Conservation (phyloP, 1,140 invertebrate species). For the Drosophila tsacasi region DNA sequence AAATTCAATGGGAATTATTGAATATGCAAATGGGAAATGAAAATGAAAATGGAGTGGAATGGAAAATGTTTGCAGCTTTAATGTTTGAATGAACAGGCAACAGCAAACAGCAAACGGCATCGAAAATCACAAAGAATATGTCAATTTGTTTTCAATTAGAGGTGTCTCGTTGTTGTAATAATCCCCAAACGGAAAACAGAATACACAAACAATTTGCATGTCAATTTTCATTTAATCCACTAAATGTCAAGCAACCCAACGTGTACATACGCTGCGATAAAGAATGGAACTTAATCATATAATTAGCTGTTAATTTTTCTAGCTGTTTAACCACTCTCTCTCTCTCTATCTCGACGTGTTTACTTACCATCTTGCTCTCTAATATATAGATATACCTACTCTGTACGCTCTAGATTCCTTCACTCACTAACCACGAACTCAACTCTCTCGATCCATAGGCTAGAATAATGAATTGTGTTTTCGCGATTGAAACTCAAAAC, state of each 20-base stretch:
- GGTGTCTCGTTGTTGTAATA: conserved; percentile 50
- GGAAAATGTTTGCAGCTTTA: conserved; percentile 52
- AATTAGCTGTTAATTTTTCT: conserved; percentile 36
- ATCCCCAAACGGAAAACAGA: conserved; percentile 43
- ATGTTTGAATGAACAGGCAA: conserved; percentile 39
- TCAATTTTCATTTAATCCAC: conserved; percentile 66
- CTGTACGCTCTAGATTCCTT: conserved; percentile 26
- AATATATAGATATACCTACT: conserved; percentile 11
- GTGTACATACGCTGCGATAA: conserved; percentile 55
- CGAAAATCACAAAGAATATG: conserved; percentile 65
- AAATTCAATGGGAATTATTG: conserved; percentile 48
- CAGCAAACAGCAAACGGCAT: conserved; percentile 53
- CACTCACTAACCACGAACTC: conserved; percentile 36
- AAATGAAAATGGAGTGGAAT: conserved; percentile 23
- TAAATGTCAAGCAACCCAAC: conserved; percentile 35
- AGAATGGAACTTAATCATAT: conserved; percentile 26
- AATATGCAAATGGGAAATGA: conserved; percentile 53
- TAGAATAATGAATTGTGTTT: conserved; percentile 78
- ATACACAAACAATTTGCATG: conserved; percentile 36
- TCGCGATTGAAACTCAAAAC: conserved; percentile 47
- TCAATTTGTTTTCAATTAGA: conserved; percentile 80
- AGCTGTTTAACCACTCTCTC: conserved; percentile 7
- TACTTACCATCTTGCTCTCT: conserved; percentile 32
- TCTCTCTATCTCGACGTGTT: conserved; percentile 26
- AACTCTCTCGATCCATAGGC: conserved; percentile 57